phyloP scores from a whole-genome alignment of 2,113 vertebrate species.

The Lophochroa leadbeateri region DNA sequence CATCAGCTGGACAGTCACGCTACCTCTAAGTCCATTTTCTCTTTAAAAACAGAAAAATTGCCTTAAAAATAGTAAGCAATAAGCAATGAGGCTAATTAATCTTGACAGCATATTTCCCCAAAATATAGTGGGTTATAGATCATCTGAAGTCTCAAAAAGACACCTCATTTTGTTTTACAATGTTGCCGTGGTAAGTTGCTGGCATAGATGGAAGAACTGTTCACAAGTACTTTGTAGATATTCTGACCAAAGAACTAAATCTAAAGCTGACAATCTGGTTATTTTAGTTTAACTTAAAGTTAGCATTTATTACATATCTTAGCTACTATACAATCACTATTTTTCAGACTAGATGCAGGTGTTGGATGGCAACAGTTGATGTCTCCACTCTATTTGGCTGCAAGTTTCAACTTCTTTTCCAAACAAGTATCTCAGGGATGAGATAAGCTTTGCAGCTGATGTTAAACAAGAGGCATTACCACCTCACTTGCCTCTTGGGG shows the following conservation, averaged over 20 bases:
- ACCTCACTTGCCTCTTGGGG: background rate
- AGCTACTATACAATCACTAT: background rate
- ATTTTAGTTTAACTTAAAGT: background rate
- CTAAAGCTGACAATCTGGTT: background rate
- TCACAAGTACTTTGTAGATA: background rate
- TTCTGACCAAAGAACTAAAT: background rate
- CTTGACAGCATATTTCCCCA: background rate
- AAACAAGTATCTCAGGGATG: background rate
- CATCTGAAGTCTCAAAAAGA: background rate
- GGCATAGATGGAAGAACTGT: background rate
- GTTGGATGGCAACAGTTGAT: background rate
- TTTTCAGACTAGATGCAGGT: background rate
- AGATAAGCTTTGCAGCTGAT: background rate
- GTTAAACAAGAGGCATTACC: background rate
- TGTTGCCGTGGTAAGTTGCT: background rate
- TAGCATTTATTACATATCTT: background rate
- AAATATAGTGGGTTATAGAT: background rate
- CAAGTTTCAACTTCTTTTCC: background rate
- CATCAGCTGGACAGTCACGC: background rate
- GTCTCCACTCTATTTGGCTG: background rate
- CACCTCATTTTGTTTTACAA: background rate
- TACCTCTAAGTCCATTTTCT: background rate
- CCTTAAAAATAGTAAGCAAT: background rate
- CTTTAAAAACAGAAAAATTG: background rate
- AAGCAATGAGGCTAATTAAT: background rate